These are phyloP conservation scores for Hylomyscus alleni DNA, from an alignment of 2,797 vertebrate species.

Conservation along the genomic window DNA sequence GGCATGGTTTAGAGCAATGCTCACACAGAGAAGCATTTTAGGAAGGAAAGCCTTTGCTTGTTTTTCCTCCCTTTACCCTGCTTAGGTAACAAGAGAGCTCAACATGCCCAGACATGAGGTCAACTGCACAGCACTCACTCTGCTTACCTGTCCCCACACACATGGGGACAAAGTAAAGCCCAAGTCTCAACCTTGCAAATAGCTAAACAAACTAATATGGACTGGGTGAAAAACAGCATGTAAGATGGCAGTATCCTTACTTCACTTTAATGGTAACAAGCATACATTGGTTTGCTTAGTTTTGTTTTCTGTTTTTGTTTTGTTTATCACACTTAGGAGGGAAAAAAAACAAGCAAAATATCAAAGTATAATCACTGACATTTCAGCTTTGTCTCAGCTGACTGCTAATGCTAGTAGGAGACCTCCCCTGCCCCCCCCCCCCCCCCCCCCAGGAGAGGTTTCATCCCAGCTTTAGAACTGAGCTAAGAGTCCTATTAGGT, in stretches of 20 bases:
- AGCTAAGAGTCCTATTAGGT: background rate
- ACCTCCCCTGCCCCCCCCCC: background rate
- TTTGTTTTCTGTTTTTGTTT: background rate
- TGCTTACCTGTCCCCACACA: background rate
- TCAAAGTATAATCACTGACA: background rate
- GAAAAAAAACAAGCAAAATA: background rate
- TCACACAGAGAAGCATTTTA: background rate
- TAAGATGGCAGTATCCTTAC: background rate
- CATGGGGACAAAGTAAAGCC: background rate
- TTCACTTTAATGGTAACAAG: constrained; percentile 13
- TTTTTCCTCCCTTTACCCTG: background rate
- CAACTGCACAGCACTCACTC: background rate
- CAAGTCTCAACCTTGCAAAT: background rate
- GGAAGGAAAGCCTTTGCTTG: background rate
- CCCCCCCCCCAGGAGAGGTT: background rate
- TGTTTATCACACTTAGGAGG: background rate
- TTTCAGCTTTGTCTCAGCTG: background rate
- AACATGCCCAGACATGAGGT: rapidly evolving
- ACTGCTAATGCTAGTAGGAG: background rate
- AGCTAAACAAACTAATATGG: background rate
- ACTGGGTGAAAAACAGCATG: background rate
- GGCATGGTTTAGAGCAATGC: background rate
- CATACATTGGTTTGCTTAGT: background rate
- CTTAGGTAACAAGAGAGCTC: background rate
- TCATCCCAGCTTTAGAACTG: constrained; percentile 17